Base-by-base conservation (phyloP, 2,888 invertebrate species). In the Seira sanloemensis region DNA sequence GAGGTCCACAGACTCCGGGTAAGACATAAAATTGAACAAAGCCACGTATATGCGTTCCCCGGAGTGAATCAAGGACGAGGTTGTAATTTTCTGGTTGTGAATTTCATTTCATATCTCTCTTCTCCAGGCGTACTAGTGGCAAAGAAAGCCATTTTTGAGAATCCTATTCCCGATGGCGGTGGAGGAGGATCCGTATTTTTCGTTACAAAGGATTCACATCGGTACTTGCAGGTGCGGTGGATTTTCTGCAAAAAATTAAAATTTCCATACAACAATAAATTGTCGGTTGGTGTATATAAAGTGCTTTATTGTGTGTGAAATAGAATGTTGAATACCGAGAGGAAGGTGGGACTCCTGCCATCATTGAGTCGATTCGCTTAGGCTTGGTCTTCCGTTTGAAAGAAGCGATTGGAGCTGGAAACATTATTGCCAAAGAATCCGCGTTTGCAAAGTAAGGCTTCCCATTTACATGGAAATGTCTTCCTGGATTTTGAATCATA, bases 321-420 rank as follows among this genome's bases (percentile, higher is more conserved):
- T 90, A 93, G 91, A 93, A 93, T 89, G 92, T 93, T 12, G 94
- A 94, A 90, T 91, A 93, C 62, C 92, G 94, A 85, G 95, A 97
- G 90, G 97, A 97, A 91, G 92, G 92, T 5, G 93, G 96, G 9
- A 94, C 95, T 16, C 94, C 94, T 71, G 95, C 95, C 68, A 94
- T 96, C 46, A 94, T 96, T 2, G 96, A 96, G 90, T 94, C 95
- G 0, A 95, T 97, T 58, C 92, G 97, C 87, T 95, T 96, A 7
- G 97, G 97, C 0, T 93, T 97, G 65, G 96, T 95, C 16, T 94
- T 97, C 92, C 97, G 97, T 91, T 92, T 97, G 73, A 95, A 97
- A 90, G 95, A 96, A 90, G 94, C 95, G 1, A 93, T 97, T 2
- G 95, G 95, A 0, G 92, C 94, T 23, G 93, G 94, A 86, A 93